Base-by-base conservation (phyloP, 92 coral and sea anemone species). In the Blastomussa wellsi region DNA sequence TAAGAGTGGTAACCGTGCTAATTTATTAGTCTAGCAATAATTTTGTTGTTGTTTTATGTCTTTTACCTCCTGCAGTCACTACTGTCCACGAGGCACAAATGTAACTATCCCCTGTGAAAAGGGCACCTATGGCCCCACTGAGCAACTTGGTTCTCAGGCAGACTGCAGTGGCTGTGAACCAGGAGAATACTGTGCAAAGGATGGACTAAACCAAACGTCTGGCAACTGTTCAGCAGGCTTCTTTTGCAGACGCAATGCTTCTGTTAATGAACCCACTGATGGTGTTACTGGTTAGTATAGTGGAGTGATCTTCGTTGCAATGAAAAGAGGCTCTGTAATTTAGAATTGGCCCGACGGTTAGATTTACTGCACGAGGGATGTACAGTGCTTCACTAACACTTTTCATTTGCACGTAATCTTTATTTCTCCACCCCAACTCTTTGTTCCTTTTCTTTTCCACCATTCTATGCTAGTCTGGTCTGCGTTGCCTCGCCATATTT, bases 161-260 rank as follows among this genome's bases (percentile, higher is more conserved):
- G 93, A 95, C 48, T 97, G 99, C 81, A 92, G 90, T 78, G 80
- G 82, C 28, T 97, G 99, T 66, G 91, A 93, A 53, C 97, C 99
- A 24, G 99, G 99, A 55, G 92, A 92, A 29, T 97, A 79, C 66
- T 97, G 99, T 82, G 93, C 84, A 72, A 74, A 65, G 48, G 87
- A 91, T 22, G 99, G 99, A 7, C 92, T 94, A 31, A 93, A 97
- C 80, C 65, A 84, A 37, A 95, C 98, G 19, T 86, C 99, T 55
- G 99, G 98, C 22, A 97, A 97, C 91, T 97, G 99, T 77, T 90
- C 96, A 75, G 95, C 94, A 68, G 98, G 99, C 3, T 97, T 79
- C 81, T 97, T 94, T 78, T 97, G 99, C 85, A 86, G 89, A 64
- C 91, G 91, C 24, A 97, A 93, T 85, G 98, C 99, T 28, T 93